Evolutionary conservation across 2,888 invertebrate species (phyloP).

Genomic region (Phytoseiulus persimilis): DNA sequence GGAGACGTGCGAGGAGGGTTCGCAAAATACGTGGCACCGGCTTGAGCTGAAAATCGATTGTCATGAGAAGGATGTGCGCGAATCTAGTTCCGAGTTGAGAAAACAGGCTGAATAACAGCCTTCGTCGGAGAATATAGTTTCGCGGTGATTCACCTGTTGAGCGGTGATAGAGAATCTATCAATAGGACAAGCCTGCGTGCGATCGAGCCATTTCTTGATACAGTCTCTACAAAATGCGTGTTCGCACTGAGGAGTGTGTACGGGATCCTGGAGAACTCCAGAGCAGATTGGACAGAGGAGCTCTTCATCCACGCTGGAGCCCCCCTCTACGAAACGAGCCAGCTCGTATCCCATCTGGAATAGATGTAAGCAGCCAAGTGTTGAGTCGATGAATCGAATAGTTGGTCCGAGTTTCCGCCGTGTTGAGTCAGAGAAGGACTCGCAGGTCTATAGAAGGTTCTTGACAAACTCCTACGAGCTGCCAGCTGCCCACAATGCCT

Average conservation of each 20-base stretch:
- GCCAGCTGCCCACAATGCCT: no score
- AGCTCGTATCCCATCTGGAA: conserved; percentile 81
- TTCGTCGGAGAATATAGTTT: neutral
- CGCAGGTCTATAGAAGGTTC: no score
- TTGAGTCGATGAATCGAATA: neutral
- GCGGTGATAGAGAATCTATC: conserved; percentile 81
- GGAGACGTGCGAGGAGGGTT: conserved; percentile 77
- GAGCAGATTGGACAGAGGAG: conserved; percentile 92
- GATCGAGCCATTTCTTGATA: conserved; percentile 87
- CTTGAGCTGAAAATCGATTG: conserved; percentile 59
- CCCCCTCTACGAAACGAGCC: conserved; percentile 79
- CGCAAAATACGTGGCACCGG: conserved; percentile 86
- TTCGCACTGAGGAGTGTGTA: conserved; percentile 90
- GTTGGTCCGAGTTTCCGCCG: neutral
- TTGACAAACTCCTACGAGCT: no score
- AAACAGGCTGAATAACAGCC: no score
- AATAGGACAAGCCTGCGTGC: conserved; percentile 87
- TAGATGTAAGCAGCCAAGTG: neutral
- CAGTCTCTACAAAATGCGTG: conserved; percentile 88
- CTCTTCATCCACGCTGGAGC: conserved; percentile 73
- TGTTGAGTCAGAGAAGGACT: neutral
- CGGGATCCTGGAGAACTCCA: conserved; percentile 83
- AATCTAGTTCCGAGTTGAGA: no score
- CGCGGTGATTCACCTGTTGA: conserved; percentile 49
- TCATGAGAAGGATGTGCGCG: conserved; percentile 42